Percentiles rank a stretch among this genome's conserved stretches.
phyloP scores from a whole-genome alignment of 2,888 invertebrate species.

The Rugalucina vietnamica region DNA sequence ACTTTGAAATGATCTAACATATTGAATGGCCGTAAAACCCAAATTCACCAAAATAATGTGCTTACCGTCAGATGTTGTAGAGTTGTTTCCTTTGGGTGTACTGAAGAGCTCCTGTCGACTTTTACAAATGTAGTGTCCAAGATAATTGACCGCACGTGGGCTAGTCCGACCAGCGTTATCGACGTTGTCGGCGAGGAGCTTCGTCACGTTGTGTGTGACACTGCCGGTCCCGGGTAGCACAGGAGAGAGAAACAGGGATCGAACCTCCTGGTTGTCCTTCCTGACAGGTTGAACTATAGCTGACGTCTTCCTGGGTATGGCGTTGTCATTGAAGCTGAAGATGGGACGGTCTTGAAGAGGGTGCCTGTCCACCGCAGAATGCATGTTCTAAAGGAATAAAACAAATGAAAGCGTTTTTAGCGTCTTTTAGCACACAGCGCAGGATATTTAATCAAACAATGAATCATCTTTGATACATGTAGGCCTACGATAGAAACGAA shows the following conservation, averaged over 20 bases:
- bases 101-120: neutral
- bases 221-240: constrained; percentile 53
- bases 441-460: no score
- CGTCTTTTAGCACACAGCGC: no score
- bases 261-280: constrained; percentile 52
- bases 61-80: neutral
- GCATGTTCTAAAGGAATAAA: no score
- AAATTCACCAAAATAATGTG: no score
- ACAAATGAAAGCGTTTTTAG: no score
- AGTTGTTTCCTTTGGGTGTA: neutral
- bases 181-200: constrained; percentile 28
- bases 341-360: neutral
- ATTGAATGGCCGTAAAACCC: no score
- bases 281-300: constrained; percentile 54
- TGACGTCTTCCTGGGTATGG: constrained; percentile 38
- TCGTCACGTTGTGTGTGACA: constrained; percentile 55
- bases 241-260: constrained; percentile 43
- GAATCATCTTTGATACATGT: no score
- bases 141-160: neutral
- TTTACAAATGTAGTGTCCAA: neutral
- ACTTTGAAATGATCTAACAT: no score
- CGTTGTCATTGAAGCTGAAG: constrained; percentile 10
- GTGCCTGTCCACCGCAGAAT: neutral
- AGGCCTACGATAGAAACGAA: no score
- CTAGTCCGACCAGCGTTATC: neutral